Evolutionary conservation across 2,113 vertebrate genomes (phyloP).

Genomic region (Meles meles): DNA sequence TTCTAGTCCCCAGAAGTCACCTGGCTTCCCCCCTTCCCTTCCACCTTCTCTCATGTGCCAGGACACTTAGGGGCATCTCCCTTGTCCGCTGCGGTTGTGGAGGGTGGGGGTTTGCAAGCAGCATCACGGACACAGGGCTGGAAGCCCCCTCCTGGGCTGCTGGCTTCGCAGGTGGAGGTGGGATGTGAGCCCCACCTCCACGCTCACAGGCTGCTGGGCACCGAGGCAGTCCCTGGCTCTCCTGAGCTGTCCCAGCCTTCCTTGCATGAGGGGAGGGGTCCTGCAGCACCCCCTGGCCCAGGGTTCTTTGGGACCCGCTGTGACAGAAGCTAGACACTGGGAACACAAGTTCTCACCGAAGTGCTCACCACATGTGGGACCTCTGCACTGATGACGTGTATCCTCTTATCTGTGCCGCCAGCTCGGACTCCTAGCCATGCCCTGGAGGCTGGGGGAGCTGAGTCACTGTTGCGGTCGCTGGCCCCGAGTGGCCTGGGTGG

Average conservation of each 20-base stretch:
- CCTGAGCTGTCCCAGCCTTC: background rate
- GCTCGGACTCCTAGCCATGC: rapidly evolving
- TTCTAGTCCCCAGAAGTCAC: background rate
- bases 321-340: rapidly evolving
- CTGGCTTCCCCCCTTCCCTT: background rate
- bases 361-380: rapidly evolving
- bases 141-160: rapidly evolving
- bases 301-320: background rate
- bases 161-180: background rate
- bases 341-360: background rate
- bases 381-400: rapidly evolving
- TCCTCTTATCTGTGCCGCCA: rapidly evolving
- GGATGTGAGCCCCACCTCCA: background rate
- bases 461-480: too few relatives aligned
- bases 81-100: rapidly evolving
- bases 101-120: background rate
- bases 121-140: background rate
- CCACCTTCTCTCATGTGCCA: too few relatives aligned
- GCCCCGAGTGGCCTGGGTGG: background rate
- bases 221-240: background rate
- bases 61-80: background rate
- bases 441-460: background rate
- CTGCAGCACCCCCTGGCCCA: background rate
- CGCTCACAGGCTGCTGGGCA: background rate
- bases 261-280: too few relatives aligned